Percentiles rank a stretch among this genome's conserved stretches.
phyloP scores from a whole-genome alignment of 2,797 vertebrate genomes.

The Acrossocheilus fasciatus region DNA sequence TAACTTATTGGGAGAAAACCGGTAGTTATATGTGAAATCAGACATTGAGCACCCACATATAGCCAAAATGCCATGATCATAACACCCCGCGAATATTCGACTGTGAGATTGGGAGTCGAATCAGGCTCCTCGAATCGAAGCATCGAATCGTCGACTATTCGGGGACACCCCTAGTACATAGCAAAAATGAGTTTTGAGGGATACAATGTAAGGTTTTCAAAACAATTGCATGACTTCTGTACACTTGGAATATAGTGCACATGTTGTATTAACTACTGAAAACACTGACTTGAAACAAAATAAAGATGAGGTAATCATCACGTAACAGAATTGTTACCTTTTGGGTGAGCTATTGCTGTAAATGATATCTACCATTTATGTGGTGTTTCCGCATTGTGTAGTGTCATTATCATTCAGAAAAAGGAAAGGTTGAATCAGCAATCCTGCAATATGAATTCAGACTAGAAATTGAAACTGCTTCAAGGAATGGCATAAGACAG shows the following conservation, averaged over 20 bases:
- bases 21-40: no score
- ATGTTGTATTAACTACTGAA: neutral
- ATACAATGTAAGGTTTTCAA: no score
- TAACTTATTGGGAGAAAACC: no score
- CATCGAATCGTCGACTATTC: no score
- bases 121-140: no score
- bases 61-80: no score
- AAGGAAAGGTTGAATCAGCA: neutral
- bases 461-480: neutral
- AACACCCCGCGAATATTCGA: no score
- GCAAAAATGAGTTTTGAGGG: no score
- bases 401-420: neutral
- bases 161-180: no score
- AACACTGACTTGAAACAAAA: neutral
- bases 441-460: neutral
- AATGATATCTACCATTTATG: neutral
- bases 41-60: no score
- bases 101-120: no score
- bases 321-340: neutral
- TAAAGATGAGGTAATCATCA: neutral
- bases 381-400: neutral
- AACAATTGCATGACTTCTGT: neutral
- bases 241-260: neutral
- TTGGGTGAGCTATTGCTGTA: no score
- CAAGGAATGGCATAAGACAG: neutral